phyloP scores from a whole-genome alignment of 2,797 vertebrate species.

The Acrossocheilus fasciatus region DNA sequence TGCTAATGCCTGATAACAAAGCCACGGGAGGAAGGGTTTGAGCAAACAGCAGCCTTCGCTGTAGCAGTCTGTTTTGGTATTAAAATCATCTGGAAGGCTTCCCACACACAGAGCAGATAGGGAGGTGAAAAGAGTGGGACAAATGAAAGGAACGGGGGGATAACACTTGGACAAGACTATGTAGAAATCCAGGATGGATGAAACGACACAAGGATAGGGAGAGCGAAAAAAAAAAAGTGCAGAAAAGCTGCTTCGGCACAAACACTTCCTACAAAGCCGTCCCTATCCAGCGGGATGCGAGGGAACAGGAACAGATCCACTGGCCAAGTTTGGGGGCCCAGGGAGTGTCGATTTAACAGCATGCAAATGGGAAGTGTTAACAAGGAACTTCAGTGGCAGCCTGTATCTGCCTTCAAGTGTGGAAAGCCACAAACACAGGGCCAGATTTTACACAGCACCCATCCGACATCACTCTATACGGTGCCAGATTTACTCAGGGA shows the following conservation, averaged over 20 bases:
- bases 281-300: slow-evolving; percentile 44
- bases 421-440: slow-evolving; percentile 67
- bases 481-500: slow-evolving; percentile 48
- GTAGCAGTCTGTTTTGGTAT: slow-evolving; percentile 56
- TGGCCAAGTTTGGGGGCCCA: slow-evolving; percentile 52
- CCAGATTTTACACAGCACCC: slow-evolving; percentile 59
- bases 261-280: slow-evolving; percentile 59
- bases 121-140: slow-evolving; percentile 15
- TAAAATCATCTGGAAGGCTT: slow-evolving; percentile 62
- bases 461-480: slow-evolving; percentile 31
- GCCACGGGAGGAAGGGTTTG: slow-evolving; percentile 43
- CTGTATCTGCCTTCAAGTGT: slow-evolving; percentile 51
- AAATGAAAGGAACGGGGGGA: not conserved
- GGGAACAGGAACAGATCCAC: slow-evolving; percentile 63
- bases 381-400: slow-evolving; percentile 63
- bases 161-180: slow-evolving; percentile 67
- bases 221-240: slow-evolving; percentile 49
- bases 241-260: slow-evolving; percentile 60
- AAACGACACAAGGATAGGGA: slow-evolving; percentile 35
- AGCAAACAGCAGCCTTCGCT: slow-evolving; percentile 47
- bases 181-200: slow-evolving; percentile 36
- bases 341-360: slow-evolving; percentile 58
- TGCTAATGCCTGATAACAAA: slow-evolving; percentile 54
- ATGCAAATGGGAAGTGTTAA: slow-evolving; percentile 72
- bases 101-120: slow-evolving; percentile 58